Conservation (phyloP, 2,113 vertebrate species). For the Hemiprocne comata region DNA sequence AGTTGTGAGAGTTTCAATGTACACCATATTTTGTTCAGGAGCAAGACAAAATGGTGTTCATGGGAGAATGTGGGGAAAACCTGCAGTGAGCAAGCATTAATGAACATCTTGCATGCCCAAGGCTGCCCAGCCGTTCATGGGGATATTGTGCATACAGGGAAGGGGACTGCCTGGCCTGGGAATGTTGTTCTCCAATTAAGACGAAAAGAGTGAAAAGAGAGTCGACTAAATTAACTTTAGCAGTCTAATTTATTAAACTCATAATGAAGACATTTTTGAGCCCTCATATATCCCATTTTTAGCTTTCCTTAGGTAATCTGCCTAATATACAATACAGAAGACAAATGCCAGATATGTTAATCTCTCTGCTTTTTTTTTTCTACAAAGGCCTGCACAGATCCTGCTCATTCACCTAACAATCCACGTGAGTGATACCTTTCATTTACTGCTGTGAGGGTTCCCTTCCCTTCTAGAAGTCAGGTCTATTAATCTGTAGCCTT, state of each 20-base stretch:
- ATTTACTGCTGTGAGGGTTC: background rate
- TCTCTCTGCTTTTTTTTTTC: background rate
- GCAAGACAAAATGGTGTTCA: background rate
- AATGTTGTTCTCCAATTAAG: background rate
- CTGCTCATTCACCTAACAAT: background rate
- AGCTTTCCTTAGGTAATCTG: background rate
- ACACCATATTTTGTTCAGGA: background rate
- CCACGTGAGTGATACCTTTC: background rate
- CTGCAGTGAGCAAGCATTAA: background rate
- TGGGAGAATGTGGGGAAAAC: background rate
- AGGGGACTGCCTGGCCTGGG: background rate
- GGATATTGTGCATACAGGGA: background rate
- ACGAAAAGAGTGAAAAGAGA: background rate
- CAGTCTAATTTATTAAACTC: background rate
- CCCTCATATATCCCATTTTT: background rate
- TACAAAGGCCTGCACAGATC: fast-evolving
- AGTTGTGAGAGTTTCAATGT: background rate
- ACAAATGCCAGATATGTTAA: background rate
- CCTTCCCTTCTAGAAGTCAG: background rate
- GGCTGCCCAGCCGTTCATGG: background rate
- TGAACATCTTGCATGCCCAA: background rate
- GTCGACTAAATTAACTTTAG: background rate
- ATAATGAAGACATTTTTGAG: background rate
- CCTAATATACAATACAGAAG: background rate
- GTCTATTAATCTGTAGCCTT: background rate